Conservation (phyloP, 1,140 invertebrate genomes). For the Halyomorpha halys region DNA sequence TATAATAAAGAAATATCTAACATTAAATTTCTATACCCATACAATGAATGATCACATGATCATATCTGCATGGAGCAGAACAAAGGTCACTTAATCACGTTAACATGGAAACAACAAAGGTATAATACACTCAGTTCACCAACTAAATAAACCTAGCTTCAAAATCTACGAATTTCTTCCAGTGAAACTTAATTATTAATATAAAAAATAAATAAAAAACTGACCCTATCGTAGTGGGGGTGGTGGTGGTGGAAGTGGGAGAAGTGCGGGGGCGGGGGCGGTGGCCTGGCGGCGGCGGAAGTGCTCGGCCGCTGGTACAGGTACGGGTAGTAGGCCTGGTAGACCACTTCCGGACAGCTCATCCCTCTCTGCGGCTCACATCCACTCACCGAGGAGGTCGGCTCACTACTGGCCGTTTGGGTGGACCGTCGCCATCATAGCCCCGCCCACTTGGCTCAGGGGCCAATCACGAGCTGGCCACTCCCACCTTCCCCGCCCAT, state of each 20-base stretch:
- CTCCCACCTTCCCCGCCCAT: background rate
- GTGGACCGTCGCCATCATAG: background rate
- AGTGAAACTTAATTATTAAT: too few relatives aligned
- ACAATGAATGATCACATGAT: too few relatives aligned
- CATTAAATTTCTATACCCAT: too few relatives aligned
- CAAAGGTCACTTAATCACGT: too few relatives aligned
- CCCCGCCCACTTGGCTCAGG: background rate
- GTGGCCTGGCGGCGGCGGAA: conserved; percentile 36
- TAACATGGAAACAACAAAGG: too few relatives aligned
- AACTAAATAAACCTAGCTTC: too few relatives aligned
- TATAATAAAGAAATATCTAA: too few relatives aligned
- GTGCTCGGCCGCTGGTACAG: conserved; percentile 43
- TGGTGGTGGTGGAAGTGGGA: conserved; percentile 39
- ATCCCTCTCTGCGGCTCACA: conserved; percentile 33
- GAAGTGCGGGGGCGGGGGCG: conserved; percentile 31
- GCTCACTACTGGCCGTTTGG: conserved; percentile 5
- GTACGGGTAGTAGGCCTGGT: conserved; percentile 50
- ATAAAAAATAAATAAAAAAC: conserved; percentile 28
- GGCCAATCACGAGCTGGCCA: background rate
- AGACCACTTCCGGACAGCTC: conserved; percentile 51
- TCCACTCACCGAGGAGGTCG: background rate
- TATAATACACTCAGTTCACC: too few relatives aligned
- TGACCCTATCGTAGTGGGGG: conserved; percentile 43
- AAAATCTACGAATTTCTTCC: too few relatives aligned
- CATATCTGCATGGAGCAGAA: too few relatives aligned